These are phyloP conservation scores for Polietes domitor DNA, from an alignment of 2,888 invertebrate species.

Conservation along the genomic window DNA sequence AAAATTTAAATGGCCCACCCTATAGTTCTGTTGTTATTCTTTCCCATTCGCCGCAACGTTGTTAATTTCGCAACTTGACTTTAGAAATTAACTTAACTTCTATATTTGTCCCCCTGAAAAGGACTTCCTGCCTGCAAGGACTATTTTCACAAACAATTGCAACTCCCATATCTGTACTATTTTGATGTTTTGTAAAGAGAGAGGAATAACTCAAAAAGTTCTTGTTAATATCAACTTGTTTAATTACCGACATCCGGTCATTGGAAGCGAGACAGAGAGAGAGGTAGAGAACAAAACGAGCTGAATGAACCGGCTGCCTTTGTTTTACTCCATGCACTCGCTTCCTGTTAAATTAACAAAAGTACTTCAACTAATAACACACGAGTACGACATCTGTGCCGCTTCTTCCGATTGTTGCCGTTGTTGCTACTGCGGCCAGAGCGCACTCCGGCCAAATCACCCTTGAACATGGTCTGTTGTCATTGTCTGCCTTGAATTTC, in stretches of 20 bases:
- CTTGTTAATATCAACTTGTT: constrained; percentile 40
- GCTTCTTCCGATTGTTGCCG: background rate
- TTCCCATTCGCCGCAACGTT: too few species aligned
- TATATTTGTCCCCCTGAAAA: too few species aligned
- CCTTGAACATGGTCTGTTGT: constrained; percentile 49
- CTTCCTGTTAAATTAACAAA: constrained; percentile 58
- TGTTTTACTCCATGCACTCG: constrained; percentile 44
- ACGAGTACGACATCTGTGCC: constrained; percentile 53
- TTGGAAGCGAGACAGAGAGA: background rate
- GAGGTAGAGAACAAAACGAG: background rate
- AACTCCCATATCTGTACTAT: too few species aligned
- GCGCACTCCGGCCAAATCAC: constrained; percentile 2
- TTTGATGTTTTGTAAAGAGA: too few species aligned
- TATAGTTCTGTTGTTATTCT: too few species aligned
- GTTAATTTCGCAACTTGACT: too few species aligned
- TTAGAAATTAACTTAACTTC: too few species aligned
- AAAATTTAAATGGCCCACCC: too few species aligned
- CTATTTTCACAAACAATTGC: too few species aligned
- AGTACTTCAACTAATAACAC: constrained; percentile 55
- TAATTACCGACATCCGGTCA: constrained; percentile 47
- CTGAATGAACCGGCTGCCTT: constrained; percentile 17
- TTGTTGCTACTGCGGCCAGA: background rate
- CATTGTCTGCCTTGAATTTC: constrained; percentile 55
- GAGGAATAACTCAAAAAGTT: background rate
- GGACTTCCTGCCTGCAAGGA: too few species aligned